Percentiles rank a stretch among this genome's conserved stretches.
Evolutionary conservation across 1,140 invertebrate species (phyloP).

Genomic region (Stenopsyche tienmushanensis): DNA sequence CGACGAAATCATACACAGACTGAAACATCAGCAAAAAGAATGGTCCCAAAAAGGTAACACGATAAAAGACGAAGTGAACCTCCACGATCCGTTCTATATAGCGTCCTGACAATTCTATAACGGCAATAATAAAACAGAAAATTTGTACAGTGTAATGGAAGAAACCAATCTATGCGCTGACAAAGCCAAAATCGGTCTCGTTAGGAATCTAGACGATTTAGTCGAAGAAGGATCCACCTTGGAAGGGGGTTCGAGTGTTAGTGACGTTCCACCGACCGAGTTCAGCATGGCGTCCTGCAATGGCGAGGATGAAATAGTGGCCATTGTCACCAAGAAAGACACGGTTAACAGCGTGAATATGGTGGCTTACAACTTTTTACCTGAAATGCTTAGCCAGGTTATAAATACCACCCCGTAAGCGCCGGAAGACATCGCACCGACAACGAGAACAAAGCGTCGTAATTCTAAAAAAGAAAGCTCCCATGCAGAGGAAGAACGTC

Average conservation of each 20-base stretch:
- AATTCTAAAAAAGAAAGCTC: background rate
- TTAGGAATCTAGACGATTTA: slow-evolving; percentile 32
- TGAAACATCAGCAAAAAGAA: slow-evolving; percentile 63
- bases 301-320: slow-evolving; percentile 53
- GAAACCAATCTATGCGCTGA: slow-evolving; percentile 46
- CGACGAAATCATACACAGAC: slow-evolving; percentile 83
- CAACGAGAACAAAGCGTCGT: too few species aligned
- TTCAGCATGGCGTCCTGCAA: slow-evolving; percentile 44
- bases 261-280: slow-evolving; percentile 34
- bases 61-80: slow-evolving; percentile 54
- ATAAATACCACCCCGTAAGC: slow-evolving; percentile 15
- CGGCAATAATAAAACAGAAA: slow-evolving; percentile 51
- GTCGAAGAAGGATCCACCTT: slow-evolving; percentile 37
- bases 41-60: slow-evolving; percentile 56
- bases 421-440: background rate
- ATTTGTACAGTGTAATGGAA: slow-evolving; percentile 58
- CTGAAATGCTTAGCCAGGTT: slow-evolving; percentile 43
- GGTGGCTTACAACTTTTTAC: slow-evolving; percentile 55
- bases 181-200: slow-evolving; percentile 16
- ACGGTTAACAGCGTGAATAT: slow-evolving; percentile 50
- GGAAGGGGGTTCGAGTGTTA: slow-evolving; percentile 31
- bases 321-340: slow-evolving; percentile 56
- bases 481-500: background rate
- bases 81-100: slow-evolving; percentile 56
- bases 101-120: slow-evolving; percentile 58